Evolutionary conservation across 2,888 invertebrate genomes (phyloP).

Genomic region (Scaeva pyrastri): DNA sequence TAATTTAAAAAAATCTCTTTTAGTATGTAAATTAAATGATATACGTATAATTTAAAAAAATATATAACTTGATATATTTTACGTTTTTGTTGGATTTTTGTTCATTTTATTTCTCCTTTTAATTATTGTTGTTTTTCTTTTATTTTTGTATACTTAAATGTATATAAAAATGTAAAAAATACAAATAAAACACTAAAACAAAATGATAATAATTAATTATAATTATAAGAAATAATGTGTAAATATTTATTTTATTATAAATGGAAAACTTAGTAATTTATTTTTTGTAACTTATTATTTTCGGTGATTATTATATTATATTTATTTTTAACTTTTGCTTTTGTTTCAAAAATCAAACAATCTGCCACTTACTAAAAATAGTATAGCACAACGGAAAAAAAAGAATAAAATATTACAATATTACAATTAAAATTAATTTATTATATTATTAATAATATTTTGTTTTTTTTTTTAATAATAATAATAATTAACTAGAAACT

Average conservation of each 20-base stretch:
- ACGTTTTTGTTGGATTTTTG: slow-evolving; percentile 42
- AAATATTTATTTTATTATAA: slow-evolving; percentile 56
- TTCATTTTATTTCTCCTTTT: slow-evolving; percentile 22
- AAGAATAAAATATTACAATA: slow-evolving; percentile 63
- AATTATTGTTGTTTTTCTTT: slow-evolving; percentile 18
- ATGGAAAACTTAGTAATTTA: slow-evolving; percentile 68
- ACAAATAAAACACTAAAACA: slow-evolving; percentile 46
- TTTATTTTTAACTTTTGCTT: background rate
- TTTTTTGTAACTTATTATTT: slow-evolving; percentile 55
- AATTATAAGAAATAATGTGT: slow-evolving; percentile 45
- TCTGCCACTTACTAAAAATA: slow-evolving; percentile 63
- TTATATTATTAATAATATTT: slow-evolving; percentile 17
- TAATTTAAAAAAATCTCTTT: slow-evolving; percentile 37
- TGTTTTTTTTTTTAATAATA: slow-evolving; percentile 38
- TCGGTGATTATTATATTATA: slow-evolving; percentile 32
- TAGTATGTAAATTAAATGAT: slow-evolving; percentile 55
- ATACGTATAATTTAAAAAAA: slow-evolving; percentile 69
- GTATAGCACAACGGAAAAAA: slow-evolving; percentile 72
- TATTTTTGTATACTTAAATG: slow-evolving; percentile 60
- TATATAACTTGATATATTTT: slow-evolving; percentile 68
- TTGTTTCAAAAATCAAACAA: slow-evolving; percentile 43
- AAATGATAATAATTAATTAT: slow-evolving; percentile 14
- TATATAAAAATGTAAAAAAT: slow-evolving; percentile 70
- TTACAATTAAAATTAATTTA: slow-evolving; percentile 42
- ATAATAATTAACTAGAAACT: slow-evolving; percentile 74